Percentiles rank a stretch among this genome's conserved stretches.
Conservation (phyloP, 1,140 invertebrate species). For the Conus ventricosus region DNA sequence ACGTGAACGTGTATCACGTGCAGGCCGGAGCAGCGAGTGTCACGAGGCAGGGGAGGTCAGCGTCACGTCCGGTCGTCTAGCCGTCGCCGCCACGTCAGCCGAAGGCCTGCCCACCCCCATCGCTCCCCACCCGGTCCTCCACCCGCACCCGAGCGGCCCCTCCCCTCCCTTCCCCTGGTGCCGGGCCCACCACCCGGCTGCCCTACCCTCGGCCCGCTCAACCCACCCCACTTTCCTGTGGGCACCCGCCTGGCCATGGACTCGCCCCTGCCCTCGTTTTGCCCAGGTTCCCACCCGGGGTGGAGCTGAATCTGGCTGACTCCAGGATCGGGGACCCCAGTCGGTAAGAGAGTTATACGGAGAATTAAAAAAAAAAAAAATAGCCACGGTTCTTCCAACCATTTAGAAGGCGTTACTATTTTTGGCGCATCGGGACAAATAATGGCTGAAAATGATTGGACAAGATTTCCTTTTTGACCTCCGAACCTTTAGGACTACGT, state of each 20-base stretch:
- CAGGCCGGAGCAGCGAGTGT: slow-evolving; percentile 11
- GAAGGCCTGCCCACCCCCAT: slow-evolving; percentile 35
- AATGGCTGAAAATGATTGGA: no score
- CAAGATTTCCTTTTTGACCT: no score
- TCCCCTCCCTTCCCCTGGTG: not conserved
- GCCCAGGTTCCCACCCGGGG: slow-evolving; percentile 25
- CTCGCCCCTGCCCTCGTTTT: slow-evolving; percentile 21
- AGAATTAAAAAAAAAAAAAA: no score
- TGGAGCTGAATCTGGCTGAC: slow-evolving; percentile 11
- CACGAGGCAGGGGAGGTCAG: not conserved
- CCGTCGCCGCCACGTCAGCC: slow-evolving; percentile 43
- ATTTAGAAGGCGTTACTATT: no score
- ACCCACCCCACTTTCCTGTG: slow-evolving; percentile 24
- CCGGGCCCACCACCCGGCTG: slow-evolving; percentile 21
- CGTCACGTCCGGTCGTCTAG: not conserved
- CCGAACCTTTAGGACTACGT: no score
- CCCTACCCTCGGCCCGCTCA: not conserved
- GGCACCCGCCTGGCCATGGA: slow-evolving; percentile 8
- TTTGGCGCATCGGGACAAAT: no score
- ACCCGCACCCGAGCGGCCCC: slow-evolving; percentile 17
- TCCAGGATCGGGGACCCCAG: slow-evolving; percentile 2
- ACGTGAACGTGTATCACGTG: not conserved
- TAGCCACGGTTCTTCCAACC: no score
- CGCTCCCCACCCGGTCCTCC: slow-evolving; percentile 38
- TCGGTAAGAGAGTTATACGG: slow-evolving; percentile 22